phyloP scores from a whole-genome alignment of 2,888 invertebrate genomes.

The Cheiracanthium punctorium region DNA sequence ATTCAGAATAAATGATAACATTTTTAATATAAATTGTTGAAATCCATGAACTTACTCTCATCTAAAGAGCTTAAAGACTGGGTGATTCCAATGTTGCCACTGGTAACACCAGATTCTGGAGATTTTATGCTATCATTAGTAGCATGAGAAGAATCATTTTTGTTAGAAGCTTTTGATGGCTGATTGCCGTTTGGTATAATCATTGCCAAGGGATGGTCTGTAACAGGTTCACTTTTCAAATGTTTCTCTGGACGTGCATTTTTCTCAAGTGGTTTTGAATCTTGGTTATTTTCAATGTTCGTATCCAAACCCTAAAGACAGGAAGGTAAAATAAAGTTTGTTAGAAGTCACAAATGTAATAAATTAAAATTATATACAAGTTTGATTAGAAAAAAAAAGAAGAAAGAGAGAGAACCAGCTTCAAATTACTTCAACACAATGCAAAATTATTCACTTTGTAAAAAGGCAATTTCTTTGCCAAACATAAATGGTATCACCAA shows the following conservation, averaged over 20 bases:
- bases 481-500: too few relatives aligned
- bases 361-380: too few relatives aligned
- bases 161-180: background rate
- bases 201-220: constrained; percentile 51
- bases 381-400: too few relatives aligned
- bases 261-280: constrained; percentile 27
- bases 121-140: constrained; percentile 33
- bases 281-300: background rate
- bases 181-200: constrained; percentile 4
- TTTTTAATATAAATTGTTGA: too few relatives aligned
- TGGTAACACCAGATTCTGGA: constrained; percentile 35
- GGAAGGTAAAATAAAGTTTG: too few relatives aligned
- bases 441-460: too few relatives aligned
- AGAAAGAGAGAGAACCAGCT: too few relatives aligned
- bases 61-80: constrained; percentile 58
- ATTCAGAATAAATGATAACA: too few relatives aligned
- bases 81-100: constrained; percentile 47
- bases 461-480: too few relatives aligned
- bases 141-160: background rate
- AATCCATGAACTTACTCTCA: constrained; percentile 35
- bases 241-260: constrained; percentile 44
- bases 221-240: constrained; percentile 52
- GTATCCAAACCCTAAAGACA: background rate
- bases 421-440: too few relatives aligned
- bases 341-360: too few relatives aligned